Conservation (phyloP, 1,140 invertebrate species). For the Triops longicaudatus region DNA sequence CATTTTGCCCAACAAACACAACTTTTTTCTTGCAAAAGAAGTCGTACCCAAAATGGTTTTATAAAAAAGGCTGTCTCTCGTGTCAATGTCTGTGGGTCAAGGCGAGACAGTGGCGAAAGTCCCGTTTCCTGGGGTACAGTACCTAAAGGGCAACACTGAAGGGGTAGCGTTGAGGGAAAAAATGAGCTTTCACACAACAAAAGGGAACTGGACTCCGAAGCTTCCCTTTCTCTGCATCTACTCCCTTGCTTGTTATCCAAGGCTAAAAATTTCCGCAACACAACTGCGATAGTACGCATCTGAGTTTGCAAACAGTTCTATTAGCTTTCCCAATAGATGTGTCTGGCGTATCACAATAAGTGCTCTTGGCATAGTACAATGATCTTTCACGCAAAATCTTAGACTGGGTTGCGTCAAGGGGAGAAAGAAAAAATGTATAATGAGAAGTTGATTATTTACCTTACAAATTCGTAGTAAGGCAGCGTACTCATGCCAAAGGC, state of each 20-base stretch:
- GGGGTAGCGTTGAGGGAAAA: background rate
- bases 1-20: background rate
- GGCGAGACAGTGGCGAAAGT: background rate
- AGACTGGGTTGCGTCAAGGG: background rate
- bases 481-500: background rate
- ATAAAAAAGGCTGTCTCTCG: background rate
- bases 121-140: background rate
- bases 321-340: too few species aligned
- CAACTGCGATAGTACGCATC: too few species aligned
- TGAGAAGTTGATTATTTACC: background rate
- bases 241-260: background rate
- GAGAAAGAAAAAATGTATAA: background rate
- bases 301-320: too few species aligned
- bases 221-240: background rate
- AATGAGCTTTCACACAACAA: background rate
- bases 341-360: background rate
- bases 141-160: background rate
- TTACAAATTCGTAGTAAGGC: background rate
- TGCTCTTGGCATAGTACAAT: background rate
- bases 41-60: background rate
- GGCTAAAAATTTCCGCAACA: background rate
- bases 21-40: background rate
- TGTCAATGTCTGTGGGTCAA: slow-evolving; percentile 14
- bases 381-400: background rate
- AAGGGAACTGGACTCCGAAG: background rate